Evolutionary conservation across 2,113 vertebrate genomes (phyloP), one percentile per base, ranked within the genome.

Genomic region (Nettapus auritus): DNA sequence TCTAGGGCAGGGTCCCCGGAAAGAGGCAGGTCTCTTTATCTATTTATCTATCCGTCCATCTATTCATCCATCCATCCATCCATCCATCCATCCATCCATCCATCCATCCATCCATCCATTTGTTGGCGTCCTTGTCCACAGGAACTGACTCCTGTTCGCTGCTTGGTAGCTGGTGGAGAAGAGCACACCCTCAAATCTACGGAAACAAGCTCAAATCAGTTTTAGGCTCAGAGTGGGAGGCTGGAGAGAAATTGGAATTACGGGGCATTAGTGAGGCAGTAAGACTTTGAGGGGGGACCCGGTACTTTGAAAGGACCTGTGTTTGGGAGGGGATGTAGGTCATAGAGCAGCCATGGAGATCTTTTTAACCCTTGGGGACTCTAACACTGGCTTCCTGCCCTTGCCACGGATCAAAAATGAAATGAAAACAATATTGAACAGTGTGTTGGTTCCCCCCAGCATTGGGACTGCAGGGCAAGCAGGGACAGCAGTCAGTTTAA

Each of bases 401-500:
- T 86, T 76, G 68, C 6, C 31, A 4, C 34, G 7, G 69, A 60
- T 13, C 19, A 85, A 18, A 82, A 69, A 12, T 5, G 9, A 64
- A 44, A 66, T 11, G 42, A 46, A 66, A 67, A 78, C 11, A 23
- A 18, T 78, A 83, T 94, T 31, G 91, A 96, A 48, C 87, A 52
- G 42, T 52, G 56, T 62, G 40, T 59, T 38, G 46, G 19, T 19
- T 81, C 56, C 64, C 33, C 75, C 71, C 89, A 67, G 82, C 71
- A 12, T 36, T 59, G 70, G 82, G 63, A 56, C 55, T 36, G 13
- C 75, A 75, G 88, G 93, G 88, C 91, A 93, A 83, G 76, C 60
- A 64, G 93, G 86, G 92, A 94, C 92, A 96, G 53, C 73, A 95
- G 33, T 28, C 60, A 56, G 82, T 11, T 94, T 91, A 91, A 96